Base-by-base conservation (phyloP, 2,797 vertebrate species). In the Silurus lanzhouensis region DNA sequence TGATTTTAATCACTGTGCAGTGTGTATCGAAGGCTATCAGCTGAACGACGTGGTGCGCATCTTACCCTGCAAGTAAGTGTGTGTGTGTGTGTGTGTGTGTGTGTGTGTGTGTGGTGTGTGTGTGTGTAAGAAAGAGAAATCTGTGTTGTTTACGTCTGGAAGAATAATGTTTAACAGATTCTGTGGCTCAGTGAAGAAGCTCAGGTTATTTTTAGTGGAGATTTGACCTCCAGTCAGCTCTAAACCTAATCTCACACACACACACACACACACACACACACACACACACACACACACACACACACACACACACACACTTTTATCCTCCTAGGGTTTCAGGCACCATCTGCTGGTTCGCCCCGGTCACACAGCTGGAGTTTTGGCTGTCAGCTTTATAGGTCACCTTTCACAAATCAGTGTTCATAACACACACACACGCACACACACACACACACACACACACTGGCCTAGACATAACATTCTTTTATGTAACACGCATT, bases 21-120 rank as follows among this genome's bases (percentile, higher is more conserved):
- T 99, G 86, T 99, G 98, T 90, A 99, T 99, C 55, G 98, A 99
- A 91, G 96, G 97, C 44, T 99, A 99, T 92, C 98, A 98, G 91
- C 96, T 98, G 72, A 99, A 98, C 0, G 98, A 99, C 55, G 96
- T 99, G 86, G 97, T 99, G 72, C 97, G 98, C 46, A 96, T 99
- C 89, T 95, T 99, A 70, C 98, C 98, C 9, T 99, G 98, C 98
- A 99, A 99, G 98, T 99, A 94, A 95, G 98, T 94, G 75, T 85
- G 27, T 48, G 61, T 84, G 63, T 68, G 80, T 25, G 48, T 20
- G 22, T 72, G 98, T 94, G 72, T 86, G 25, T n/a, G 55, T 14
- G 61, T 84, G 63, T 68, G 80, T n/a, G 46, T 15, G 22, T 77
- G 98, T 94, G 72, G 85, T 67, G 98, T 94, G 70, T 86, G 27